A percentile compares a stretch with the other conserved stretches of the same genome.
Evolutionary conservation across 2,797 vertebrate species (phyloP).

Genomic region (Sebastiscus albofasciatus): DNA sequence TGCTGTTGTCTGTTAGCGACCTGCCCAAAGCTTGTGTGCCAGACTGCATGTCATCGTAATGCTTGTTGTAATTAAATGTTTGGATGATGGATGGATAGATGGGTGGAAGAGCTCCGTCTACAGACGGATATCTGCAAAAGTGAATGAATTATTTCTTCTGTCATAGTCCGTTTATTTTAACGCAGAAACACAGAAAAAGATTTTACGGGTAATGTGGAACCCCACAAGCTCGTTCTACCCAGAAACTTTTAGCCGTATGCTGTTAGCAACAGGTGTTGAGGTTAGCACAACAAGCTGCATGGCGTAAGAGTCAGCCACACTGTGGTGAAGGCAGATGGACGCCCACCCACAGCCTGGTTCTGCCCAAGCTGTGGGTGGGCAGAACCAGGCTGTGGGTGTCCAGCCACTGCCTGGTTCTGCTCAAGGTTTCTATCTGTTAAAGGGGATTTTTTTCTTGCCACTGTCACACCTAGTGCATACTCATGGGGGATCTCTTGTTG

Average conservation of each 20-base stretch:
- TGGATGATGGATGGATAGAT: not conserved
- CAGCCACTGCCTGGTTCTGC: no score
- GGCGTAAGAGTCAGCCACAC: not conserved
- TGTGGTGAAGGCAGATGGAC: not conserved
- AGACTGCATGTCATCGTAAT: not conserved
- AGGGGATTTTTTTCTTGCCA: no score
- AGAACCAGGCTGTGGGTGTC: no score
- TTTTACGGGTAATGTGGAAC: not conserved
- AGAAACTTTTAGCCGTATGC: not conserved
- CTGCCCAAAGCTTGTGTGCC: not conserved
- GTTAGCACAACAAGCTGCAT: not conserved
- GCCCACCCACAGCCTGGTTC: no score
- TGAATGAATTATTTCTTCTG: not conserved
- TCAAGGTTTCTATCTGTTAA: no score
- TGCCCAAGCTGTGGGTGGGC: no score
- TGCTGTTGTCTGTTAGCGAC: no score
- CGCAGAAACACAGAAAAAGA: no score
- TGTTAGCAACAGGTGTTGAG: not conserved
- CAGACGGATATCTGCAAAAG: not conserved
- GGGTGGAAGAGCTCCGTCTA: not conserved
- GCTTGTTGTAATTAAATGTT: not conserved
- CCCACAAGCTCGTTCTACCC: not conserved
- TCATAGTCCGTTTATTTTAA: not conserved
- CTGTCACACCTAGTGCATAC: no score
- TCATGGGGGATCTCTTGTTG: no score